Conservation (phyloP, 2,888 invertebrate genomes). For the Ophion slaviceki region DNA sequence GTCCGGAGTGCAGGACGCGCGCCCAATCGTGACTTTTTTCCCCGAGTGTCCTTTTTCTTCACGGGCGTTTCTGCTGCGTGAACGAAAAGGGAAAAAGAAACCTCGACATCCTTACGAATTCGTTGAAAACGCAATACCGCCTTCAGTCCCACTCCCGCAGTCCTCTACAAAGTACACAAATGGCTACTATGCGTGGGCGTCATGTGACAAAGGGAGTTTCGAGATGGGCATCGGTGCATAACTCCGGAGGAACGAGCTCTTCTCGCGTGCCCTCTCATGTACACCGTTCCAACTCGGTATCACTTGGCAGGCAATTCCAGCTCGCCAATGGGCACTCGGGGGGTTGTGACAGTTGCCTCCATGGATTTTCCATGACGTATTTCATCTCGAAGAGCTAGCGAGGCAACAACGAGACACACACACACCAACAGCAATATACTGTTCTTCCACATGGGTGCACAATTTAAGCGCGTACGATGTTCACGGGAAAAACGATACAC, state of each 20-base stretch:
- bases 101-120: constrained; percentile 26
- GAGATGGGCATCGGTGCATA: constrained; percentile 23
- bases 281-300: constrained; percentile 60
- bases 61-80: neutral
- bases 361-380: constrained; percentile 75
- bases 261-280: constrained; percentile 49
- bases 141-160: neutral
- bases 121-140: neutral
- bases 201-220: constrained; percentile 37
- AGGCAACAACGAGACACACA: constrained; percentile 59
- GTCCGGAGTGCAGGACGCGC: neutral
- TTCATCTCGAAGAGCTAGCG: constrained; percentile 74
- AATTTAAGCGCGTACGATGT: constrained; percentile 2
- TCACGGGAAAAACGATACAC: constrained; percentile 37
- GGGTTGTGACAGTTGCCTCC: constrained; percentile 76
- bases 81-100: constrained; percentile 16
- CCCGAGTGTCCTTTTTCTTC: constrained; percentile 24
- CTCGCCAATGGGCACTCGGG: constrained; percentile 67
- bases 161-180: constrained; percentile 30
- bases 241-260: constrained; percentile 50
- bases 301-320: constrained; percentile 49
- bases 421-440: constrained; percentile 33
- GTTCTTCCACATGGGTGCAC: constrained; percentile 18
- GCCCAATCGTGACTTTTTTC: constrained; percentile 19
- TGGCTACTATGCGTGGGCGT: neutral